Base-by-base conservation (phyloP, 2,113 vertebrate species). In the Apteryx owenii region DNA sequence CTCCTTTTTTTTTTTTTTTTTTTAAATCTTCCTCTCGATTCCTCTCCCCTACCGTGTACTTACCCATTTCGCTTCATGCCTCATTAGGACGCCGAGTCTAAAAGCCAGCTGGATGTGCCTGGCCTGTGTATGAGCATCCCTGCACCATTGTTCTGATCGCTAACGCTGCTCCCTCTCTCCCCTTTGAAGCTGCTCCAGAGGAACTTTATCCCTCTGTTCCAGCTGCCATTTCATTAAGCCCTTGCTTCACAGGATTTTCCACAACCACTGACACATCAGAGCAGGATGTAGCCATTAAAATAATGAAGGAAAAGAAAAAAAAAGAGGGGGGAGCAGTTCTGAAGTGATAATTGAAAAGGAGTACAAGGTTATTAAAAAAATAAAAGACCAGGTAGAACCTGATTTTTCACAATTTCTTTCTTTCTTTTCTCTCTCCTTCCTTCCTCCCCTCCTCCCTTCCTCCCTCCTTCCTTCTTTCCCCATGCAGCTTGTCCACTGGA, bases 141-240 rank as follows among this genome's bases (percentile, higher is more conserved):
- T 46, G 29, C 66, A 82, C 95, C 96, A 97, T 97, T 97, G 96
- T 98, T 97, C 97, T 86, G 5, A 38, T 91, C 5, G 0, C 84
- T 94, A 90, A 94, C 40, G 25, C 58, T 46, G 91, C 64, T 92
- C 31, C 88, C 84, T 89, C 3, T 18, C 73, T 95, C 93, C 78
- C 69, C 96, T 98, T 98, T 98, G 98, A 98, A 98, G 98, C 96
- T 53, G 58, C 89, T 98, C 97, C 97, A 98, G 97, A 97, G 96
- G 96, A 98, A 98, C 97, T 98, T 98, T 98, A 98, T 98, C 97
- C 98, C 81, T 98, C 95, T 97, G 93, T 97, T 98, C 98, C 98
- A 98, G 97, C 96, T 98, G 98, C 97, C 93, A 29, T 97, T 98
- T 98, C 98, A 97, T 98, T 98, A 98, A 98, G 95, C 92, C 61